Base-by-base conservation (phyloP, 2,888 invertebrate genomes). In the Hofmannophila pseudospretella region DNA sequence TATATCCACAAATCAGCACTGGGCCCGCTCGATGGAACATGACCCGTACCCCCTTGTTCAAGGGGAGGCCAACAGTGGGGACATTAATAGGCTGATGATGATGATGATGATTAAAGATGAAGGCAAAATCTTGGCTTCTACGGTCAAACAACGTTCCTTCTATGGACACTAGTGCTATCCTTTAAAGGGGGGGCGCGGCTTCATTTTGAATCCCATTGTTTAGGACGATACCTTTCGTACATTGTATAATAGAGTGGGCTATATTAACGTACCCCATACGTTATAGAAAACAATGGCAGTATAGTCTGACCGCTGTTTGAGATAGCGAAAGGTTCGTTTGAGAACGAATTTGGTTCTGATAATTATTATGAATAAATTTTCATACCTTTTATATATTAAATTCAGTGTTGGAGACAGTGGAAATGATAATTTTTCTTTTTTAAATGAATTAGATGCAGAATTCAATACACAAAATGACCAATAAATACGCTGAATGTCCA, bases 271-370 rank as follows among this genome's bases (percentile, higher is more conserved):
- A 25, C 16, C 34, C 13, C 20, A 34, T 36, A 36, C 26, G 19
- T 34, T 42, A 39, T 22, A 30, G 49, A 50, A 58, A 64, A 69
- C 71, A 71, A 68, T 66, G 49, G 60, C 8, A 51, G 55, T 54
- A 61, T 57, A 50, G 44, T 44, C 49, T 57, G 52, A 56, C 44
- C 48, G 28, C 42, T 36, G 38, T 48, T 51, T 38, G 42, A 48
- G 61, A 63, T 62, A 59, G 49, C 49, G 39, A 61, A 63, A 57
- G 64, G 60, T 56, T 47, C 35, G 34, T 20, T 20, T 16, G 50
- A 47, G 50, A 47, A 55, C 55, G 48, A 50, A 53, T 55, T 53
- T 48, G 47, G 44, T 38, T 42, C 45, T 45, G 48, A 59, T 57
- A 61, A 49, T 52, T n/a, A 22, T 41, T 45, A 40, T 48, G 50